A percentile compares a stretch with the other conserved stretches of the same genome.
phyloP scores from a whole-genome alignment of 2,113 vertebrate genomes.

The Tragelaphus imberbis region DNA sequence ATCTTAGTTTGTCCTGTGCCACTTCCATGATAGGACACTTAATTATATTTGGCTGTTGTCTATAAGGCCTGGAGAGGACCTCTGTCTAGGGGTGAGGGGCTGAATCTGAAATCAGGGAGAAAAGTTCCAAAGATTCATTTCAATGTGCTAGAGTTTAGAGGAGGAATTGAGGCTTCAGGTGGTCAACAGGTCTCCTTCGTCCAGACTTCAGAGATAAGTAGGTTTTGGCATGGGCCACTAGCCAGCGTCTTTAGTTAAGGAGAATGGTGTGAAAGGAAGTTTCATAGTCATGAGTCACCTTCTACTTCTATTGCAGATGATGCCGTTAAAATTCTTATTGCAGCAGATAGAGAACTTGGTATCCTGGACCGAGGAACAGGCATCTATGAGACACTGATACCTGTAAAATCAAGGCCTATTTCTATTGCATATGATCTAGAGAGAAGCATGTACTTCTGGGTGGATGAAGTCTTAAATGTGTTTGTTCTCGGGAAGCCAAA shows the following conservation, averaged over 20 bases:
- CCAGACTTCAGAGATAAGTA: neutral
- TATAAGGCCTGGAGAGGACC: neutral
- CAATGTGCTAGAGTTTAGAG: neutral
- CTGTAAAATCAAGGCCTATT: constrained; percentile 59
- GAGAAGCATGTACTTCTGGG: constrained; percentile 84
- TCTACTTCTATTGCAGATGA: constrained; percentile 77
- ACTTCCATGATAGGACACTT: neutral
- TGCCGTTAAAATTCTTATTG: constrained; percentile 78
- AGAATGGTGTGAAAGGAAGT: neutral
- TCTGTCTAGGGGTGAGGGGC: neutral
- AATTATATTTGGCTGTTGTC: neutral
- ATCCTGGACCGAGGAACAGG: constrained; percentile 81
- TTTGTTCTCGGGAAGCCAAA: constrained; percentile 68
- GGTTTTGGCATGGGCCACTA: neutral
- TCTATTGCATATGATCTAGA: constrained; percentile 83
- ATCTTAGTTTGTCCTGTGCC: neutral
- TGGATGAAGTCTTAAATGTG: constrained; percentile 80
- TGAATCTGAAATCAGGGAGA: neutral
- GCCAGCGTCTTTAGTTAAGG: neutral
- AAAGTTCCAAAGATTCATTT: neutral
- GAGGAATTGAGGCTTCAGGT: neutral
- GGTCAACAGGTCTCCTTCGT: neutral
- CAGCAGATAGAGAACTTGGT: constrained; percentile 76
- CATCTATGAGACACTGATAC: constrained; percentile 71
- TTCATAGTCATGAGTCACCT: neutral